phyloP scores from a whole-genome alignment of 2,797 vertebrate genomes.

The Ctenochaetus hawaiiensis region DNA sequence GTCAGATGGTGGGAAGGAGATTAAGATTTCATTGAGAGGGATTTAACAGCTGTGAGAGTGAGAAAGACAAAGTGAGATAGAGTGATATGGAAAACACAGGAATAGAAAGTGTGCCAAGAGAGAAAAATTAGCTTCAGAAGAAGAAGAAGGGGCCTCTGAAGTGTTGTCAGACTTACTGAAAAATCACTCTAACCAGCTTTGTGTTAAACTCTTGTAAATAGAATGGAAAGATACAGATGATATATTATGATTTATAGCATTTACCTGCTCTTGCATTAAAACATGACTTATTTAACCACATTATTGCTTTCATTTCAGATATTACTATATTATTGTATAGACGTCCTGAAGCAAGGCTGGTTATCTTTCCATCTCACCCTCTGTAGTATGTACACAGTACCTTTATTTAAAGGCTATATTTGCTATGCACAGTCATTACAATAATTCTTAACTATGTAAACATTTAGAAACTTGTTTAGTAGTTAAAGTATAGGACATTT shows the following conservation, averaged over 20 bases:
- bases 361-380: slow-evolving; percentile 76
- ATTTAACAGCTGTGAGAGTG: slow-evolving; percentile 62
- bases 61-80: slow-evolving; percentile 53
- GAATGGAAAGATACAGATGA: slow-evolving; percentile 82
- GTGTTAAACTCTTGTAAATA: slow-evolving; percentile 84
- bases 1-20: slow-evolving; percentile 60
- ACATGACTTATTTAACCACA: slow-evolving; percentile 86
- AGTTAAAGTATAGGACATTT: slow-evolving; percentile 52
- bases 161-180: slow-evolving; percentile 67
- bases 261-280: slow-evolving; percentile 85
- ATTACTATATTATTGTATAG: slow-evolving; percentile 84
- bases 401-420: slow-evolving; percentile 73
- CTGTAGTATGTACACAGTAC: slow-evolving; percentile 83
- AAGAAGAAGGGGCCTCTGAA: slow-evolving; percentile 63
- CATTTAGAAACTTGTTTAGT: slow-evolving; percentile 66
- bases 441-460: slow-evolving; percentile 62
- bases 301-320: slow-evolving; percentile 86
- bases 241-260: slow-evolving; percentile 86
- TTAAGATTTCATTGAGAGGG: slow-evolving; percentile 66
- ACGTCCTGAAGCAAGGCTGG: slow-evolving; percentile 81
- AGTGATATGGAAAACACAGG: slow-evolving; percentile 61
- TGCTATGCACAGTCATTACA: slow-evolving; percentile 78
- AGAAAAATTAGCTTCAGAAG: slow-evolving; percentile 62
- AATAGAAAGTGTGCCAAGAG: slow-evolving; percentile 58
- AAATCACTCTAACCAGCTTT: slow-evolving; percentile 82